Evolutionary conservation across 2,888 invertebrate species (phyloP).

Genomic region (Asteroscopus sphinx): DNA sequence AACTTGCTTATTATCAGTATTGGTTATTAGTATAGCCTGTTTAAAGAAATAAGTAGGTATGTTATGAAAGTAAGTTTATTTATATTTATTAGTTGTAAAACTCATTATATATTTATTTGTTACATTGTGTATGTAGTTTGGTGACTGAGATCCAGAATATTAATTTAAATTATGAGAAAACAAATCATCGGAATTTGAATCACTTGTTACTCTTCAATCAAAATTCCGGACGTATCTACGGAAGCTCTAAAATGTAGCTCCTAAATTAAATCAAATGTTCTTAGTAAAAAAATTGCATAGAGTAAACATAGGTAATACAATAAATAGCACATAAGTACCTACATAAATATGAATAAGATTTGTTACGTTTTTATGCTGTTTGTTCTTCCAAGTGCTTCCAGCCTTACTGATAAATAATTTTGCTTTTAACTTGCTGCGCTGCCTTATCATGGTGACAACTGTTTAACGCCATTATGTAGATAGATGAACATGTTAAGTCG

Average conservation of each 20-base stretch:
- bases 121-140: too few relatives aligned
- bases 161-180: too few relatives aligned
- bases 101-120: neutral
- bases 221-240: too few relatives aligned
- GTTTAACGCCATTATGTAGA: slow-evolving; percentile 25
- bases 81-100: neutral
- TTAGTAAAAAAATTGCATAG: too few relatives aligned
- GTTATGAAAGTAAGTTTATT: slow-evolving; percentile 16
- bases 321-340: too few relatives aligned
- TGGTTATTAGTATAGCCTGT: slow-evolving; percentile 19
- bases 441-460: slow-evolving; percentile 31
- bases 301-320: too few relatives aligned
- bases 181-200: neutral
- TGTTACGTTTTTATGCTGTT: too few relatives aligned
- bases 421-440: slow-evolving; percentile 19
- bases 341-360: too few relatives aligned
- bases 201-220: neutral
- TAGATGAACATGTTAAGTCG: slow-evolving; percentile 34
- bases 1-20: slow-evolving; percentile 22
- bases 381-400: too few relatives aligned
- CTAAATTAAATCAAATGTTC: too few relatives aligned
- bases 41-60: slow-evolving; percentile 19
- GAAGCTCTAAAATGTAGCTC: too few relatives aligned
- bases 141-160: too few relatives aligned
- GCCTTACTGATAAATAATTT: slow-evolving; percentile 32